Conservation (phyloP, 2,113 vertebrate genomes). For the Pangasianodon gigas region DNA sequence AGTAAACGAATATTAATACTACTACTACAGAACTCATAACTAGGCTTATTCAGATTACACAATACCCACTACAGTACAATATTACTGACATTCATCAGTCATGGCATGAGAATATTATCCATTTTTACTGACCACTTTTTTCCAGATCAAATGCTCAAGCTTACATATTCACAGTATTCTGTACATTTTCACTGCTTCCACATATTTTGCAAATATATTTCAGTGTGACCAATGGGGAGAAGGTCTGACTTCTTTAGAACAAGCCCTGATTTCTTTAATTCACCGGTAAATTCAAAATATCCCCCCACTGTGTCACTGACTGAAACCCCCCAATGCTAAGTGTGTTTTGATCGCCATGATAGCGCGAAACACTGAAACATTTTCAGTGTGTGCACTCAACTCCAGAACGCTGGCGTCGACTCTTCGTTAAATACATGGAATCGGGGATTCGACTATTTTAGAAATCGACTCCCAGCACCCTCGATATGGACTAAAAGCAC, state of each 20-base stretch:
- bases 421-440: neutral
- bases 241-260: neutral
- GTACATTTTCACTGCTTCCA: neutral
- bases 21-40: neutral
- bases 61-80: neutral
- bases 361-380: neutral
- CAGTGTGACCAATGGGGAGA: neutral
- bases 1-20: neutral
- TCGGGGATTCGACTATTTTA: neutral
- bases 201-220: neutral
- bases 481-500: neutral
- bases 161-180: neutral
- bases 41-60: neutral
- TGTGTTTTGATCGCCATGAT: neutral
- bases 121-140: neutral
- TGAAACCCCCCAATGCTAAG: neutral
- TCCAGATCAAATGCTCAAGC: neutral
- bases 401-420: neutral
- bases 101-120: neutral
- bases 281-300: neutral
- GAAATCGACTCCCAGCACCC: neutral
- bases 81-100: neutral
- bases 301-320: neutral
- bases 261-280: neutral
- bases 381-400: neutral